Evolutionary conservation across 2,888 invertebrate species (phyloP).

Genomic region (Acrocyrtus sp.): DNA sequence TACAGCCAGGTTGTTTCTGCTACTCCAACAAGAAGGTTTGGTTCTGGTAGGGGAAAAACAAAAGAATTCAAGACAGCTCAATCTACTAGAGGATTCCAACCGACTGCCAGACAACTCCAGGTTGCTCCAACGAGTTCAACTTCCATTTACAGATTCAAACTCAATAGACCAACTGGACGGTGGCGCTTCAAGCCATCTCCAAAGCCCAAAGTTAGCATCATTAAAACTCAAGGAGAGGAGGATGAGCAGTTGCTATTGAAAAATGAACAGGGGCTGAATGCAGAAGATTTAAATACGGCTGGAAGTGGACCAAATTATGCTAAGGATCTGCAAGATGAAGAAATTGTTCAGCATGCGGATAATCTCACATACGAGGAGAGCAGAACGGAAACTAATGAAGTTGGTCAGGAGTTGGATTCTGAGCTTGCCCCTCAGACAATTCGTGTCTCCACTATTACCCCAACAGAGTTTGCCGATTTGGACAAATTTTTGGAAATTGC

Average conservation of each 20-base stretch:
- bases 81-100: conserved; percentile 37
- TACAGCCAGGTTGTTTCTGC: conserved; percentile 61
- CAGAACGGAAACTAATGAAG: conserved; percentile 61
- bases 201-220: conserved; percentile 78
- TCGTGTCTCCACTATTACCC: conserved; percentile 89
- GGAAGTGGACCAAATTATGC: conserved; percentile 29
- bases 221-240: conserved; percentile 62
- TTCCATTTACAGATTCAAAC: conserved; percentile 77
- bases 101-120: conserved; percentile 47
- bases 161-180: conserved; percentile 83
- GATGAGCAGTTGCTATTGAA: conserved; percentile 26
- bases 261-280: conserved; percentile 11
- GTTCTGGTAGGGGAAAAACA: conserved; percentile 46
- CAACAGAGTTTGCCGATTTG: conserved; percentile 84
- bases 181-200: conserved; percentile 93
- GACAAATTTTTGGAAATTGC: conserved; percentile 83
- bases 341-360: conserved; percentile 46
- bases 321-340: conserved; percentile 34
- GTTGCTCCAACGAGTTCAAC: conserved; percentile 55
- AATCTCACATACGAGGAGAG: conserved; percentile 52
- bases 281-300: conserved; percentile 46
- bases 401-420: conserved; percentile 57
- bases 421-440: conserved; percentile 77
- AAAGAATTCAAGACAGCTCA: conserved; percentile 49
- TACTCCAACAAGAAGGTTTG: conserved; percentile 59